Base-by-base conservation (phyloP, 2,888 invertebrate genomes). In the Aspidiotus rigidus region DNA sequence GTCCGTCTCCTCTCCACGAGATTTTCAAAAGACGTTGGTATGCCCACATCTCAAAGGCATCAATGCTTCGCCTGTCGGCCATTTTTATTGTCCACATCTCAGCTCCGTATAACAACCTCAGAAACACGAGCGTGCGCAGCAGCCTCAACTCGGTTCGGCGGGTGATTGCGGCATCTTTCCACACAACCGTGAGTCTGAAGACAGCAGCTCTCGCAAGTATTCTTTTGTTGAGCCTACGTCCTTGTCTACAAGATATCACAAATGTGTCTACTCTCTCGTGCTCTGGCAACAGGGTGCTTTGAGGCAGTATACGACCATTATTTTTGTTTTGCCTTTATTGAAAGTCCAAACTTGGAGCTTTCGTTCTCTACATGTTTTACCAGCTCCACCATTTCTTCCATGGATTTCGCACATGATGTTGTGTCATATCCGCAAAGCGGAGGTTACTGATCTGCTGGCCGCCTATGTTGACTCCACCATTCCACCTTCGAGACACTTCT, bases 41-140 rank as follows among this genome's bases (percentile, higher is more conserved):
- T 44, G 49, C 49, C 49, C 49, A 44, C 49, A 44, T 44, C 49
- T 44, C 49, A 44, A 44, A 44, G 49, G 49, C 49, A 44, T 44
- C 49, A 11, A 44, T 44, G 49, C 49, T 44, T 44, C 49, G 11
- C 49, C 49, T 44, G 49, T n/a, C n/a, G n/a, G n/a, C n/a, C n/a
- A n/a, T n/a, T n/a, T n/a, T n/a, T n/a, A n/a, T n/a, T n/a, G n/a
- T n/a, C n/a, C n/a, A n/a, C n/a, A n/a, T n/a, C n/a, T n/a, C n/a
- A n/a, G n/a, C n/a, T n/a, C n/a, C n/a, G n/a, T n/a, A n/a, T n/a
- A n/a, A n/a, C n/a, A n/a, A n/a, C n/a, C n/a, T n/a, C n/a, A n/a
- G n/a, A n/a, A n/a, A n/a, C n/a, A n/a, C n/a, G n/a, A n/a, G n/a
- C n/a, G n/a, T n/a, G n/a, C n/a, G n/a, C n/a, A n/a, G n/a, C n/a